Conservation (phyloP, 2,113 vertebrate species). For the Arvicanthis niloticus region DNA sequence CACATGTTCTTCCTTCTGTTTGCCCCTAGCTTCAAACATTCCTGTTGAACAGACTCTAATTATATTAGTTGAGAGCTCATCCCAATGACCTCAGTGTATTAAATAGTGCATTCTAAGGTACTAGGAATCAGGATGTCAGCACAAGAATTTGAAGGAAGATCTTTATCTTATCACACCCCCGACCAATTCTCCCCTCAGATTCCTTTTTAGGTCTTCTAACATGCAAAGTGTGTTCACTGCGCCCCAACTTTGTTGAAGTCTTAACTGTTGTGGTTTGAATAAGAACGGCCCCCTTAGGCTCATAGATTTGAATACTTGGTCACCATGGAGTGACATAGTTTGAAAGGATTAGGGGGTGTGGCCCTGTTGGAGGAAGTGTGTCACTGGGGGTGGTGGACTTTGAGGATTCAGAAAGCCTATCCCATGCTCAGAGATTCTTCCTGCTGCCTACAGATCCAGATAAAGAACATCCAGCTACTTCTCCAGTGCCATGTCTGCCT, state of each 20-base stretch:
- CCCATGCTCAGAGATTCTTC: background rate
- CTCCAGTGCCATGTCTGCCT: background rate
- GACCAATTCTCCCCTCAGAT: background rate
- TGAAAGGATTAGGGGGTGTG: background rate
- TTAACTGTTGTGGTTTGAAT: background rate
- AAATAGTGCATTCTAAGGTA: background rate
- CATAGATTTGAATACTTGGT: background rate
- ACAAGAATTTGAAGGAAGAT: background rate
- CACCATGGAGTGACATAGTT: background rate
- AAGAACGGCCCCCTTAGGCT: background rate
- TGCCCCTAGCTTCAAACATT: background rate
- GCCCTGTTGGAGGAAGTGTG: background rate
- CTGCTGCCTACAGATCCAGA: background rate
- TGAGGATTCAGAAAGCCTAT: background rate
- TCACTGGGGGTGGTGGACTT: background rate
- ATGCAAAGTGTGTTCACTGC: background rate
- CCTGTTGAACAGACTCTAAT: background rate
- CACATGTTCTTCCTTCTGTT: too few relatives aligned
- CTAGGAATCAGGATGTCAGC: background rate
- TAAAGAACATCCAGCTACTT: background rate
- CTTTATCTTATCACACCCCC: background rate
- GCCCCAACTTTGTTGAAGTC: background rate
- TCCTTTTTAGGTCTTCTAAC: background rate
- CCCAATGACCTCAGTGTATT: background rate
- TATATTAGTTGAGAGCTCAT: background rate